Evolutionary conservation across 2,113 vertebrate species (phyloP).

Genomic region (Neotragus moschatus): DNA sequence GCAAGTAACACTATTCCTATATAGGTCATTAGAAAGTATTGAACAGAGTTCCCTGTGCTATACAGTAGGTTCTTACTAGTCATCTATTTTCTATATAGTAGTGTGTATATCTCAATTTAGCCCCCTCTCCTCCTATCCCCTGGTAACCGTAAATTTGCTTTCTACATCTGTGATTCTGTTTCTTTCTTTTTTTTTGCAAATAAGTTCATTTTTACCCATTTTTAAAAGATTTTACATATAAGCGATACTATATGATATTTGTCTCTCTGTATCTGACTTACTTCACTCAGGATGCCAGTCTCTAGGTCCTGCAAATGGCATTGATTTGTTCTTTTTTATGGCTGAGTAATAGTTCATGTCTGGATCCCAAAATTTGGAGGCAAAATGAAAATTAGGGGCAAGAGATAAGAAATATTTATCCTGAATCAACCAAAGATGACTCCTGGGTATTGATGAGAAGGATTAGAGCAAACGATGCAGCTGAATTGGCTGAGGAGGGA

Average conservation of each 20-base stretch:
- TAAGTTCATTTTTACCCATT: not conserved
- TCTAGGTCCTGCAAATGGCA: not conserved
- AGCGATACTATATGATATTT: fast-evolving
- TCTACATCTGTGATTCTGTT: not conserved
- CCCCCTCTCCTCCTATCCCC: too few species aligned
- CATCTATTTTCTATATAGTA: too few species aligned
- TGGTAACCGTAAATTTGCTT: not conserved
- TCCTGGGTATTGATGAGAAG: not conserved
- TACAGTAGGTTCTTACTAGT: too few species aligned
- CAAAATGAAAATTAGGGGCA: not conserved
- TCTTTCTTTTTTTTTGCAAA: not conserved
- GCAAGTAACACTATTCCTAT: too few species aligned
- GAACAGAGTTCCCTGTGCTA: too few species aligned
- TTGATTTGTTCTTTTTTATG: not conserved
- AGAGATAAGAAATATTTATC: not conserved
- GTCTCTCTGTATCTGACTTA: not conserved
- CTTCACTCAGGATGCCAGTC: not conserved
- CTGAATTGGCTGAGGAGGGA: not conserved
- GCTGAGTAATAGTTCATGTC: not conserved
- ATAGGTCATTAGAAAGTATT: too few species aligned
- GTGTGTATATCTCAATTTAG: too few species aligned
- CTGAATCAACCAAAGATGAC: not conserved
- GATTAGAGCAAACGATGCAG: not conserved
- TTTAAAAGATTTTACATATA: not conserved
- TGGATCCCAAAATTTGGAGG: not conserved